Percentiles rank a stretch among this genome's conserved stretches.
Evolutionary conservation across 1,140 invertebrate species (phyloP).

Genomic region (Aphelenchoides besseyi): DNA sequence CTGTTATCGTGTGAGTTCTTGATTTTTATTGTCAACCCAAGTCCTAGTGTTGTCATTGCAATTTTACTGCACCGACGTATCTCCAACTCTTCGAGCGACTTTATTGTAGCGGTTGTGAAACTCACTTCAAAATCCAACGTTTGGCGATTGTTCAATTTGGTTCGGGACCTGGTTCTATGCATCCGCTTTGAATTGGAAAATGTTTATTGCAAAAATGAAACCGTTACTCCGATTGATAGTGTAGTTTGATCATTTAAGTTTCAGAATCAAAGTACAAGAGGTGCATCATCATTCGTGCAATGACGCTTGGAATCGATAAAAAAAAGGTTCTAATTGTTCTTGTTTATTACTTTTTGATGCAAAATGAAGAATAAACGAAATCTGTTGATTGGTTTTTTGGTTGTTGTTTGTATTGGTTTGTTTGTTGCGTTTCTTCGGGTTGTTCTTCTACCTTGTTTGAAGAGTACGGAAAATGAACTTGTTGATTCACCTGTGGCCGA

Average conservation of each 20-base stretch:
- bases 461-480: not conserved
- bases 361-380: not conserved
- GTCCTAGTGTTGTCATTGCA: not conserved
- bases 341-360: not conserved
- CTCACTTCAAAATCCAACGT: not conserved
- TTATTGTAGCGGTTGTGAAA: not conserved
- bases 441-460: not conserved
- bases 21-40: not conserved
- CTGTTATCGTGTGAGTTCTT: not conserved
- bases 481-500: not conserved
- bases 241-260: not conserved
- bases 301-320: not conserved
- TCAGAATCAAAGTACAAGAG: too few relatives aligned
- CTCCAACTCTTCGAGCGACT: not conserved
- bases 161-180: not conserved
- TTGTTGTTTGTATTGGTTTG: not conserved
- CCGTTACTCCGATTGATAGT: not conserved
- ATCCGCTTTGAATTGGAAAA: too few relatives aligned
- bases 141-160: not conserved
- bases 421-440: not conserved
- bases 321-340: not conserved
- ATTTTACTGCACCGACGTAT: not conserved
- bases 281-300: too few relatives aligned
- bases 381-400: not conserved
- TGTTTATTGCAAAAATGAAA: slow-evolving; percentile 2